Conservation (phyloP, 1,140 invertebrate genomes). For the Lerema accius region DNA sequence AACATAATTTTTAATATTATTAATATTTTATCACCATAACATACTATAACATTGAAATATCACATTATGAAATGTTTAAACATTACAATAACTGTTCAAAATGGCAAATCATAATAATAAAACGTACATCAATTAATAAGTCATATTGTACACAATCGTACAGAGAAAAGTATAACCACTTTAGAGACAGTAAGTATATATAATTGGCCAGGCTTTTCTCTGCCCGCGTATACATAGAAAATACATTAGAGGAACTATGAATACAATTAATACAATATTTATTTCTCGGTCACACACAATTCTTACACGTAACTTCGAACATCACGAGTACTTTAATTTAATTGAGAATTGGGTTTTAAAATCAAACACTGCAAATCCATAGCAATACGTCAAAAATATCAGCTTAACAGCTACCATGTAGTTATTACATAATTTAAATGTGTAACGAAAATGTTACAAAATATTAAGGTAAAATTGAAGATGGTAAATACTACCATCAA, state of each 20-base stretch:
- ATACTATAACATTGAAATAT: constrained; percentile 78
- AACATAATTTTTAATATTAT: constrained; percentile 71
- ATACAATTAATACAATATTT: constrained; percentile 16
- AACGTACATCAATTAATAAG: constrained; percentile 28
- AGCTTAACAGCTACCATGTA: not conserved
- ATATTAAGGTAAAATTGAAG: no score
- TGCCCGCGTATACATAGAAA: constrained; percentile 23
- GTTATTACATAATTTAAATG: no score
- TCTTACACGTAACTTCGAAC: no score
- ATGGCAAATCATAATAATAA: constrained; percentile 63
- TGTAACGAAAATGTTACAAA: no score
- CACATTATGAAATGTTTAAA: constrained; percentile 76
- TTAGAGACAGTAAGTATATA: constrained; percentile 12
- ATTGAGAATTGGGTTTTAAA: not conserved
- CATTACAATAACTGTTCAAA: constrained; percentile 57
- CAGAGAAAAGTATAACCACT: not conserved
- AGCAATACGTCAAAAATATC: not conserved
- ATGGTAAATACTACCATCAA: no score
- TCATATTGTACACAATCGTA: not conserved
- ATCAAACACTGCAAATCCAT: not conserved
- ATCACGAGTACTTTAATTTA: no score
- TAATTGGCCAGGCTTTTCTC: constrained; percentile 1
- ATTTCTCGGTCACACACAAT: no score
- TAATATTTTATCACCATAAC: constrained; percentile 74
- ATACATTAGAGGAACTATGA: constrained; percentile 38